A percentile compares a stretch with the other conserved stretches of the same genome.
Conservation (phyloP, 2,888 invertebrate species). For the Muscina levida region DNA sequence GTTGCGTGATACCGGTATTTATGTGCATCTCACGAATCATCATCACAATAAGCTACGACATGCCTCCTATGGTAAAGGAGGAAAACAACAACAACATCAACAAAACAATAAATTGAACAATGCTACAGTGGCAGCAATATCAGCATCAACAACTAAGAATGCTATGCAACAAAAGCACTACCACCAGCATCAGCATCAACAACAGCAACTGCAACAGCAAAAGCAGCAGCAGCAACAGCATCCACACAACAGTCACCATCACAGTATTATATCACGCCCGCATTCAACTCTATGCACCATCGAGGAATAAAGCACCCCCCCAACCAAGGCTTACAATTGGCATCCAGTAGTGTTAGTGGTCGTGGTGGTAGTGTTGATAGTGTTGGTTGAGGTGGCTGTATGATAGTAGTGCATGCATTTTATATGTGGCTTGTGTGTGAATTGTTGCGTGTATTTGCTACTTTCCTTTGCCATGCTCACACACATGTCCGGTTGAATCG, state of each 20-base stretch:
- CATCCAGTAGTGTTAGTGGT: too few species aligned
- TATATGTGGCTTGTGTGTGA: constrained; percentile 10
- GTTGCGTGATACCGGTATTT: constrained; percentile 82
- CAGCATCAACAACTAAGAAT: constrained; percentile 42
- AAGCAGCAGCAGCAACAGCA: constrained; percentile 52
- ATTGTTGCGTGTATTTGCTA: not conserved
- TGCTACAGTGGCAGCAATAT: constrained; percentile 24
- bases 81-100: constrained; percentile 56
- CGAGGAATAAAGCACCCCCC: constrained; percentile 73
- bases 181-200: constrained; percentile 50
- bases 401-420: not conserved
- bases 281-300: constrained; percentile 74
- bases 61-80: constrained; percentile 33
- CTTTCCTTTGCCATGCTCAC: not conserved
- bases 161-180: constrained; percentile 52
- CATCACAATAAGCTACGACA: constrained; percentile 46
- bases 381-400: too few species aligned
- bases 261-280: constrained; percentile 69
- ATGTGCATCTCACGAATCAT: constrained; percentile 79
- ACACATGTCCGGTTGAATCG: too few species aligned
- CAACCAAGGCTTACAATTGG: not conserved
- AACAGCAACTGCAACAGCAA: constrained; percentile 38
- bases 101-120: constrained; percentile 55
- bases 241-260: constrained; percentile 54
- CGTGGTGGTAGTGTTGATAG: too few species aligned